phyloP scores from a whole-genome alignment of 2,113 vertebrate species.

The Rhynchopsitta pachyrhyncha region DNA sequence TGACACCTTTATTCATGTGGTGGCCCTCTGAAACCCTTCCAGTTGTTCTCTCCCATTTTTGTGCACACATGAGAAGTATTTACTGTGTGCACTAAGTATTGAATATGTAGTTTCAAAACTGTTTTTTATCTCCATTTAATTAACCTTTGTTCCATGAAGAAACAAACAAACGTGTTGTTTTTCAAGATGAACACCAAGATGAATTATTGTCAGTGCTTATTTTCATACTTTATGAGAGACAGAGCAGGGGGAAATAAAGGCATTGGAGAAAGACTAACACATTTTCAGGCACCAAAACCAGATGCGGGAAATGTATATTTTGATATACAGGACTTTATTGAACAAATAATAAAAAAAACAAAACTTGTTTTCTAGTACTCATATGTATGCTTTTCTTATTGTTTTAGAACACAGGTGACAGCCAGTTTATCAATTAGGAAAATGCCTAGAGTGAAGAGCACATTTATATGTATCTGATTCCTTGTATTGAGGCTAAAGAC shows the following conservation, averaged over 20 bases:
- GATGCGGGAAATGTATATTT: background rate
- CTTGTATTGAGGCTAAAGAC: background rate
- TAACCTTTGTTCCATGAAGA: background rate
- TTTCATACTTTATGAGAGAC: background rate
- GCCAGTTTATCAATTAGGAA: background rate
- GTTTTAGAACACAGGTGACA: background rate
- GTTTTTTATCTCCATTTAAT: background rate
- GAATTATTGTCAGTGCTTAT: background rate
- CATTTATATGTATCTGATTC: background rate
- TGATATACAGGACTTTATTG: background rate
- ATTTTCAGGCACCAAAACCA: background rate
- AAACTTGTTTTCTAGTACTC: background rate
- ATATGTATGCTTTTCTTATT: background rate
- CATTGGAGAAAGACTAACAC: background rate
- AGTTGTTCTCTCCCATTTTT: background rate
- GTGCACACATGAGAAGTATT: background rate
- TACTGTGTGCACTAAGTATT: background rate
- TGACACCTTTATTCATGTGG: constrained; percentile 14
- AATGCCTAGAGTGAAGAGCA: background rate
- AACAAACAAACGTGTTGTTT: background rate
- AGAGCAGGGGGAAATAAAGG: background rate
- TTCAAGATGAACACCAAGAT: background rate
- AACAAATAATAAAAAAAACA: background rate
- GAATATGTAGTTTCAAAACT: background rate
- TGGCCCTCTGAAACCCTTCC: constrained; percentile 39